Percentiles rank a stretch among this genome's conserved stretches.
Conservation (phyloP, 2,797 vertebrate species). For the Anabas testudineus region DNA sequence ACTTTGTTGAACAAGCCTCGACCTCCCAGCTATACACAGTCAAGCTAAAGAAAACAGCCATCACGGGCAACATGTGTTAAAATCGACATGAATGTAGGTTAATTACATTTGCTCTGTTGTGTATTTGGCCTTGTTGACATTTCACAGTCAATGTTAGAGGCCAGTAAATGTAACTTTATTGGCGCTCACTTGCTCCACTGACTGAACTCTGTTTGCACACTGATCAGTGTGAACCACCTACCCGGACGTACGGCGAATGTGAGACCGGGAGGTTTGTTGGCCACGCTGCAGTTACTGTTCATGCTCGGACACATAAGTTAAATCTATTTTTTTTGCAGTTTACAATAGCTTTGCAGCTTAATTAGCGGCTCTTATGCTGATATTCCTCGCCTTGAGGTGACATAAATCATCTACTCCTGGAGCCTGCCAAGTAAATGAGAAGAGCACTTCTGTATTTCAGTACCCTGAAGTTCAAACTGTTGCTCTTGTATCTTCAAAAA, state of each 20-base stretch:
- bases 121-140: too few species aligned
- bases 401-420: slow-evolving; percentile 21
- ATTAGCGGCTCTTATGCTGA: slow-evolving; percentile 10
- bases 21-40: too few species aligned
- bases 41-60: too few species aligned
- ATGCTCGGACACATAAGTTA: not conserved
- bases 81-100: not conserved
- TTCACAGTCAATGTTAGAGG: not conserved
- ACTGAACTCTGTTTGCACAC: not conserved
- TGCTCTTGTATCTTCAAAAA: not conserved
- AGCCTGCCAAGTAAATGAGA: slow-evolving; percentile 20
- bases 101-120: not conserved
- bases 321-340: slow-evolving; percentile 7
- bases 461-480: not conserved
- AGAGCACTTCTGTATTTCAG: not conserved
- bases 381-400: slow-evolving; percentile 6
- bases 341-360: slow-evolving; percentile 13
- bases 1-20: not conserved
- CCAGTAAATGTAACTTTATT: not conserved
- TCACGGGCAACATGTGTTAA: too few species aligned
- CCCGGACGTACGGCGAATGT: too few species aligned
- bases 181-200: too few species aligned
- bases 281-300: not conserved
- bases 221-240: too few species aligned
- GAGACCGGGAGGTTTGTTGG: too few species aligned